These are phyloP conservation scores for Lobophora halterata DNA, from an alignment of 2,888 invertebrate species.

Conservation along the genomic window DNA sequence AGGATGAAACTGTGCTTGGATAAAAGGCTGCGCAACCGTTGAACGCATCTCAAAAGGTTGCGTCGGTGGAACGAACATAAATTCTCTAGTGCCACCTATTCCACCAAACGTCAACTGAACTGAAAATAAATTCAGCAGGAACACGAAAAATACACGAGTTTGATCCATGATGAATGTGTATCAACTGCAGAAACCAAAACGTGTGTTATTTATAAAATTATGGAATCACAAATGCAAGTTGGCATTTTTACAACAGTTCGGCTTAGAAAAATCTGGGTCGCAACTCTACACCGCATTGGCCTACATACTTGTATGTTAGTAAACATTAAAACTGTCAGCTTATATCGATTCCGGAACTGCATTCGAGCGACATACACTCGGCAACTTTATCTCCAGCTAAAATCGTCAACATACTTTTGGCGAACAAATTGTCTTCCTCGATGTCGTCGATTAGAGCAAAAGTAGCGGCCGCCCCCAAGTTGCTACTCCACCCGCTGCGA, in stretches of 20 bases:
- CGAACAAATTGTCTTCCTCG: constrained; percentile 61
- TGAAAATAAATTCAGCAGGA: constrained; percentile 39
- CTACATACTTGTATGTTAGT: constrained; percentile 51
- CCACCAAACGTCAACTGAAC: constrained; percentile 32
- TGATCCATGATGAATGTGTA: constrained; percentile 45
- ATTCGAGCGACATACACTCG: constrained; percentile 72
- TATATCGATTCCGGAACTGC: constrained; percentile 69
- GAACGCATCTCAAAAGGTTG: constrained; percentile 44
- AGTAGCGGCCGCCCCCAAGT: constrained; percentile 65
- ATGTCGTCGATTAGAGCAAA: constrained; percentile 67
- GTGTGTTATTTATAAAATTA: constrained; percentile 38
- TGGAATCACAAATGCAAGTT: constrained; percentile 43
- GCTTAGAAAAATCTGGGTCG: constrained; percentile 44
- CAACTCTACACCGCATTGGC: constrained; percentile 42
- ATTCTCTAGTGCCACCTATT: constrained; percentile 43
- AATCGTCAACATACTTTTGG: constrained; percentile 63
- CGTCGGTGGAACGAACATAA: constrained; percentile 41
- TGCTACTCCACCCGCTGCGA: constrained; percentile 55
- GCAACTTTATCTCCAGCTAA: constrained; percentile 71
- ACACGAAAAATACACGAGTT: constrained; percentile 35
- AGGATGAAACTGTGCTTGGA: constrained; percentile 25
- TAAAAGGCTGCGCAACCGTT: constrained; percentile 30
- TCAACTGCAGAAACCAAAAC: constrained; percentile 19
- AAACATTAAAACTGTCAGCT: constrained; percentile 65
- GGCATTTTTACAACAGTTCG: constrained; percentile 41